Conservation (phyloP, 2,113 vertebrate species). For the Dasyprocta punctata region DNA sequence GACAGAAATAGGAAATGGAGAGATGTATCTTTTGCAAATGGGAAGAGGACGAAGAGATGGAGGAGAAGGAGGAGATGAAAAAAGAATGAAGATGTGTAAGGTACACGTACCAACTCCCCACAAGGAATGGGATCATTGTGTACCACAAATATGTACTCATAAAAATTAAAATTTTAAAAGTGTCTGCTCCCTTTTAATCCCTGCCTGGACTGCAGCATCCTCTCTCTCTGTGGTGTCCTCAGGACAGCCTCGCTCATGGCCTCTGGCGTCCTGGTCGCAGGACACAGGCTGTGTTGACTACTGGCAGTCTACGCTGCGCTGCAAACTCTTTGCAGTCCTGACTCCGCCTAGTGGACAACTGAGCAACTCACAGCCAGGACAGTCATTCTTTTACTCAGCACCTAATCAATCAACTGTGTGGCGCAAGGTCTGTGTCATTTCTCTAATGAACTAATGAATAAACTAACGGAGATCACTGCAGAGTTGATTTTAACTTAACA, state of each 20-base stretch:
- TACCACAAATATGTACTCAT: neutral
- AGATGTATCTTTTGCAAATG: neutral
- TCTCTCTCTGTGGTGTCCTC: neutral
- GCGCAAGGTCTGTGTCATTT: neutral
- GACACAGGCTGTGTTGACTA: neutral
- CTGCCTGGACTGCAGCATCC: neutral
- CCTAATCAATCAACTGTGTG: neutral
- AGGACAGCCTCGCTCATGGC: accelerated
- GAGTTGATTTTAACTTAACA: neutral
- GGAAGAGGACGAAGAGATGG: neutral
- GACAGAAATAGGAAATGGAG: neutral
- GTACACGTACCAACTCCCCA: neutral
- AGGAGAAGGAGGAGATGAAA: neutral
- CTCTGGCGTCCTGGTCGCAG: neutral
- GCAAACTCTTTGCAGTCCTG: neutral
- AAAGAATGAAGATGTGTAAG: neutral
- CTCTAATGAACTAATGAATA: neutral
- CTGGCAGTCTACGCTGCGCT: neutral
- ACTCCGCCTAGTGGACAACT: neutral
- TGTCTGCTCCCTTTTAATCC: neutral
- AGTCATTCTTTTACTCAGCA: neutral
- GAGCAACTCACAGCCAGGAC: neutral
- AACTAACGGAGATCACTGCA: neutral
- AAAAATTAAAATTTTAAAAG: neutral
- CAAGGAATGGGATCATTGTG: neutral